phyloP scores from a whole-genome alignment of 2,113 vertebrate species.

The Leptocoma aspasia region DNA sequence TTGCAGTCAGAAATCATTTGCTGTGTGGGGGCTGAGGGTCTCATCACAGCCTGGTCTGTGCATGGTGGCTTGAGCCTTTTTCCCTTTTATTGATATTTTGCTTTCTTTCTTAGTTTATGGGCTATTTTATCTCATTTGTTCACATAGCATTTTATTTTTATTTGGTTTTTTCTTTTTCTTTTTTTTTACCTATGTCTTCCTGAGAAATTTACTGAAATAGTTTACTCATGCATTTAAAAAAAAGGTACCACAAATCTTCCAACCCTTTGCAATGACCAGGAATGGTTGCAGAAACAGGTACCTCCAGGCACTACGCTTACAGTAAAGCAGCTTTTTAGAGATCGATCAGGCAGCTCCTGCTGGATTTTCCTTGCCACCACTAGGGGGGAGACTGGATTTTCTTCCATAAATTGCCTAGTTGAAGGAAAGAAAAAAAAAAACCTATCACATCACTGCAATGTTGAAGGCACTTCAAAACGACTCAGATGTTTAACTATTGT shows the following conservation, averaged over 20 bases:
- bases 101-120: neutral
- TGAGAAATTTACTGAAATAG: neutral
- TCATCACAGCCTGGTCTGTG: neutral
- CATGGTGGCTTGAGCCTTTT: neutral
- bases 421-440: conserved; percentile 24
- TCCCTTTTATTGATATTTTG: neutral
- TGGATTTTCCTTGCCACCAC: conserved; percentile 62
- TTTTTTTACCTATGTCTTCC: neutral
- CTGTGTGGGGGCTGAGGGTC: neutral
- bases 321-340: neutral
- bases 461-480: conserved; percentile 77
- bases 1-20: neutral
- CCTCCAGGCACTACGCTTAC: neutral
- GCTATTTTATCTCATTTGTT: neutral
- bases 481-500: conserved; percentile 82
- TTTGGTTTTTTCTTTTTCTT: neutral
- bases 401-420: conserved; percentile 41
- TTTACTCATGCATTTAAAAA: accelerated
- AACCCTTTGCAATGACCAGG: neutral
- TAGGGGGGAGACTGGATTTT: conserved; percentile 70
- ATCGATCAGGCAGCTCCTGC: neutral
- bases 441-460: conserved; percentile 62
- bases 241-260: neutral
- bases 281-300: neutral
- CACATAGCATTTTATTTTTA: neutral